phyloP scores from a whole-genome alignment of 2,888 invertebrate genomes.

The Eretmocerus hayati region DNA sequence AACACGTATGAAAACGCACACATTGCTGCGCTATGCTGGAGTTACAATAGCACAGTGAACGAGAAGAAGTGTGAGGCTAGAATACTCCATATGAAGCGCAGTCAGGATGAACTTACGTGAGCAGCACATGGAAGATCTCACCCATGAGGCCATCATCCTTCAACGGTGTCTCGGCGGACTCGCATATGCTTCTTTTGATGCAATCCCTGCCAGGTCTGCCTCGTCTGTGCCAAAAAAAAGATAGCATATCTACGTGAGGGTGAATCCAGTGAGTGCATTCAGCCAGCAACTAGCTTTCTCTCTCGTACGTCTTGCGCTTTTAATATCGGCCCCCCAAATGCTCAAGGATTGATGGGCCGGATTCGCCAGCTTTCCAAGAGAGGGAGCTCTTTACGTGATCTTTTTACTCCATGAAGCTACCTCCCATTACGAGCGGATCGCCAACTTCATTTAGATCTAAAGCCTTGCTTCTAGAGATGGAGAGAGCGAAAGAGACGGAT shows the following conservation, averaged over 20 bases:
- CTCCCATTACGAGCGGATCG: too few species aligned
- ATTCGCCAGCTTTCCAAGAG: too few species aligned
- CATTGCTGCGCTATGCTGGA: too few species aligned
- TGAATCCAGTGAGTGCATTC: not conserved
- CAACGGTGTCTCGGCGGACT: slow-evolving; percentile 58
- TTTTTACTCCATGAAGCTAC: too few species aligned
- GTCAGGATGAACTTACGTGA: slow-evolving; percentile 41
- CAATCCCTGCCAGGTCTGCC: slow-evolving; percentile 57
- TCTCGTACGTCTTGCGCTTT: slow-evolving; percentile 6
- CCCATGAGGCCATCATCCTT: slow-evolving; percentile 54
- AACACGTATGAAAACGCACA: too few species aligned
- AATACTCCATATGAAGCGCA: too few species aligned
- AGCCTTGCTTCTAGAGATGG: too few species aligned
- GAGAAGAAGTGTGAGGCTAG: too few species aligned
- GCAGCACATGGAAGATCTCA: slow-evolving; percentile 44
- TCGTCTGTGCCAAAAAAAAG: slow-evolving; percentile 46
- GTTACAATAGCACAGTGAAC: too few species aligned
- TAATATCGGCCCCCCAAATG: slow-evolving; percentile 12
- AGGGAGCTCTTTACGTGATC: too few species aligned
- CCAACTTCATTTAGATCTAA: too few species aligned
- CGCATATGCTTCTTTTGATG: slow-evolving; percentile 61
- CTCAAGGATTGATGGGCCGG: not conserved
- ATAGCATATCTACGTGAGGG: slow-evolving; percentile 15
- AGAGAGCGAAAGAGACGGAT: too few species aligned
- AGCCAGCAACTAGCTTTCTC: not conserved